phyloP scores from a whole-genome alignment of 2,113 vertebrate species.

The Murina feae region DNA sequence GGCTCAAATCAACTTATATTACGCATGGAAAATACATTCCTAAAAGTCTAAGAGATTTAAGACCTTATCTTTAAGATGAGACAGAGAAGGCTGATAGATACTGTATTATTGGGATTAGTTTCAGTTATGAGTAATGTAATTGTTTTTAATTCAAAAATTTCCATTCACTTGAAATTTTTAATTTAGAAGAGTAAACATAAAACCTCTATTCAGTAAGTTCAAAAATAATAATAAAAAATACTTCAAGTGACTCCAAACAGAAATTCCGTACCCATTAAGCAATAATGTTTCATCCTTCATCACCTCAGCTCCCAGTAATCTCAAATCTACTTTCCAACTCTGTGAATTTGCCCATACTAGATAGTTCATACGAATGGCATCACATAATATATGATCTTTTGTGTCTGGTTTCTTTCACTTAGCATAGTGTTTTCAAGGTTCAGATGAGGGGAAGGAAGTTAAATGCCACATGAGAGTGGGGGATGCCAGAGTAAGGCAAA shows the following conservation, averaged over 20 bases:
- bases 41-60: not conserved
- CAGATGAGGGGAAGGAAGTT: not conserved
- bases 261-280: not conserved
- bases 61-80: not conserved
- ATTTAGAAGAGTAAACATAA: not conserved
- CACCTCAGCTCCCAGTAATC: not conserved
- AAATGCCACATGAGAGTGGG: not conserved
- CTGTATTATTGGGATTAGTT: not conserved
- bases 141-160: not conserved
- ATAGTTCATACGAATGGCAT: not conserved
- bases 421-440: not conserved
- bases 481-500: not conserved
- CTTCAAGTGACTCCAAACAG: not conserved
- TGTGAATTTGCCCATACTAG: not conserved
- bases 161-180: not conserved
- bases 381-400: not conserved
- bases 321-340: not conserved
- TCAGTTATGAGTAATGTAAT: not conserved
- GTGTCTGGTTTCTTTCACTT: not conserved
- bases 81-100: not conserved
- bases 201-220: not conserved
- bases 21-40: not conserved
- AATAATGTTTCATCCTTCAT: not conserved
- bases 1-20: not conserved
- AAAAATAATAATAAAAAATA: not conserved